Conservation (phyloP, 2,888 invertebrate species). For the Troglohyphantes excavatus region DNA sequence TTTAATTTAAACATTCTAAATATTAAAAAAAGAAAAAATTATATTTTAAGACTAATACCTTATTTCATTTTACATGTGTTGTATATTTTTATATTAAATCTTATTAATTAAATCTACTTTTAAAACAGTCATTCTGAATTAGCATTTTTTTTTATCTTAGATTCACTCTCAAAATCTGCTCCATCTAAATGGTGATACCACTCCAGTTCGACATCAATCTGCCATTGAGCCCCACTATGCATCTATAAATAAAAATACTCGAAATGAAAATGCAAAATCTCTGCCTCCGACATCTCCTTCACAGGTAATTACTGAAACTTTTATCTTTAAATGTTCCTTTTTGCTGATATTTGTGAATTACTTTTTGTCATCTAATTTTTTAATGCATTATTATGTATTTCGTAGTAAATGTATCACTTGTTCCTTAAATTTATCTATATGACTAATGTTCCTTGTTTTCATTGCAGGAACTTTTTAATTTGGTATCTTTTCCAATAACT, state of each 20-base stretch:
- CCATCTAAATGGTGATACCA: conserved; percentile 58
- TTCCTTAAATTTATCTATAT: neutral
- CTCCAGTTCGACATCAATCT: conserved; percentile 39
- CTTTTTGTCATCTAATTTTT: no score
- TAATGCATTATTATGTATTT: no score
- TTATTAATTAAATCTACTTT: neutral
- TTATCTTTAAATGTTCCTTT: no score
- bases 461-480: conserved; percentile 66
- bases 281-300: conserved; percentile 62
- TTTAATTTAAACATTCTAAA: no score
- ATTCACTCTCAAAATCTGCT: conserved; percentile 36
- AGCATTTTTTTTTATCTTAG: neutral
- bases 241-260: conserved; percentile 50
- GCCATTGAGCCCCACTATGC: conserved; percentile 49
- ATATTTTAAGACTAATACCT: no score
- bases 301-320: conserved; percentile 39
- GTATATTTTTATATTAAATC: no score
- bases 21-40: no score
- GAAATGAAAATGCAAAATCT: conserved; percentile 60
- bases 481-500: conserved; percentile 59
- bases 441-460: neutral
- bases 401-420: neutral
- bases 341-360: neutral
- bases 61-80: no score
- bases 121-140: no score